phyloP scores from a whole-genome alignment of 2,113 vertebrate genomes.

The Accipiter virgatus region DNA sequence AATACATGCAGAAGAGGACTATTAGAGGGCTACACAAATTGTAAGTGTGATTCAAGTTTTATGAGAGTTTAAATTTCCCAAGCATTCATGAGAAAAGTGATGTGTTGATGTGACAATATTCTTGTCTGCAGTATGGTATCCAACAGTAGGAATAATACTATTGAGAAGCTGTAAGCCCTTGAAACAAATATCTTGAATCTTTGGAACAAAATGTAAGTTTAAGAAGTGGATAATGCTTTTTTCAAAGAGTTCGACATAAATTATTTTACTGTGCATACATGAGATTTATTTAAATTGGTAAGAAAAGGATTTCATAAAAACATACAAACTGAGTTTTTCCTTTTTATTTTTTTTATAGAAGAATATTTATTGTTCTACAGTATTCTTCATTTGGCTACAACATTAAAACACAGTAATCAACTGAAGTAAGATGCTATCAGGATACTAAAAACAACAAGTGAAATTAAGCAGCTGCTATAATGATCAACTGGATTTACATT shows the following conservation, averaged over 20 bases:
- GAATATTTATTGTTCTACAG: not conserved
- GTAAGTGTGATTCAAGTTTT: not conserved
- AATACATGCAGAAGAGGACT: not conserved
- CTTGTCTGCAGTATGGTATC: not conserved
- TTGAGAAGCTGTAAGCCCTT: not conserved
- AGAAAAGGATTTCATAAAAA: not conserved
- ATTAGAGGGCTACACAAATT: not conserved
- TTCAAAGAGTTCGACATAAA: not conserved
- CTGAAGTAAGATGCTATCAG: not conserved
- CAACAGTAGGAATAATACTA: not conserved
- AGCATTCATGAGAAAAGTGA: fast-evolving
- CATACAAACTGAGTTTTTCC: not conserved
- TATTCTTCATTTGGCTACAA: not conserved
- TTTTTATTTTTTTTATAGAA: not conserved
- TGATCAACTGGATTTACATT: not conserved
- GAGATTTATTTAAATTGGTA: not conserved
- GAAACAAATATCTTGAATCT: not conserved
- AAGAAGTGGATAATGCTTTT: not conserved
- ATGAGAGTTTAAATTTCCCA: not conserved
- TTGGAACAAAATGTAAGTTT: not conserved
- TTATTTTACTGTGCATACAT: not conserved
- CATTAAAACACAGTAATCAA: not conserved
- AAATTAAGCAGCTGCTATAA: not conserved
- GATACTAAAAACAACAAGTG: not conserved
- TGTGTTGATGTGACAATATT: not conserved